Conservation (phyloP, 2,113 vertebrate genomes). For the Ptyas mucosa region DNA sequence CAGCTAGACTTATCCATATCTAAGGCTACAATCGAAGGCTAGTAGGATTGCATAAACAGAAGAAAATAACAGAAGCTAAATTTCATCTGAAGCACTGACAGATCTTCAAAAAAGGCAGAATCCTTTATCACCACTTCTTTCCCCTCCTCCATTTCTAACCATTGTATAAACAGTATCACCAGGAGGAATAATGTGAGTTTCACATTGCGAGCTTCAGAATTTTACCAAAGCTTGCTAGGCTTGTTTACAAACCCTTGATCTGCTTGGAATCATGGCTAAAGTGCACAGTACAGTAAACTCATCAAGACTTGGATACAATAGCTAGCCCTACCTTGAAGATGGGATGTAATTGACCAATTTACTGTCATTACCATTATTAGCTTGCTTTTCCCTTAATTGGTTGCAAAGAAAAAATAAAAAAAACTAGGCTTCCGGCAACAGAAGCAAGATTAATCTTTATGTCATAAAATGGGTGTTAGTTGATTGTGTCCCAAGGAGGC, state of each 20-base stretch:
- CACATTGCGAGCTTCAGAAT: not conserved
- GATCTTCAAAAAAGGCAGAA: not conserved
- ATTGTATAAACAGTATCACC: not conserved
- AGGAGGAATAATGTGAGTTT: not conserved
- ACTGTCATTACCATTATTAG: not conserved
- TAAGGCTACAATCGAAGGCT: not conserved
- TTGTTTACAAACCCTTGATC: not conserved
- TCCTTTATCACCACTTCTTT: not conserved
- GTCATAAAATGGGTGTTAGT: not conserved
- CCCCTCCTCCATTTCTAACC: not conserved
- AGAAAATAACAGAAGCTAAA: not conserved
- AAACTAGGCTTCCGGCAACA: not conserved
- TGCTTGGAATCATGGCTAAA: not conserved
- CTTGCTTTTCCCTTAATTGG: not conserved
- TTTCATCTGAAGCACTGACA: not conserved
- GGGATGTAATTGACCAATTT: not conserved
- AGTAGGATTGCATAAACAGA: not conserved
- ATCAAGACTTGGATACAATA: not conserved
- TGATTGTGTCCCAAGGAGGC: not conserved
- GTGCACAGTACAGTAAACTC: not conserved
- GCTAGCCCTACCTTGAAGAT: not conserved
- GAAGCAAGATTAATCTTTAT: not conserved
- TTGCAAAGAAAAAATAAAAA: not conserved
- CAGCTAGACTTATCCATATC: not conserved
- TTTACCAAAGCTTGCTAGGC: not conserved